Base-by-base conservation (phyloP, 2,113 vertebrate genomes). In the Cranoglanis bouderius region DNA sequence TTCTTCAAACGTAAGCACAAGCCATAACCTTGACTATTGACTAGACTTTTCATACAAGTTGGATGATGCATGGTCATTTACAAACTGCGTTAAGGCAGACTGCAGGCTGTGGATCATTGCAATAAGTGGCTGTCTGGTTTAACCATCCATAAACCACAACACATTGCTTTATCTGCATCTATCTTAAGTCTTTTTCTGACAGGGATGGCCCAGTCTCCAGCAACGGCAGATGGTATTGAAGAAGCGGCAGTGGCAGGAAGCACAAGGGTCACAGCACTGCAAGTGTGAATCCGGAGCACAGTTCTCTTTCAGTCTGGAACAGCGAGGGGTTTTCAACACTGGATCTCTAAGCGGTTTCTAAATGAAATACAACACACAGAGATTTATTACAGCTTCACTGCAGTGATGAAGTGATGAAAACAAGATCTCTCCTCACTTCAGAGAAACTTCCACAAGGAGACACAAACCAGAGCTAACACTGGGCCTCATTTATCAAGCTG, bases 171-270 rank as follows among this genome's bases (percentile, higher is more conserved):
- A 82, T 53, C 78, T 55, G 9, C n/a, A 12, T 19, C 7, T 57
- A 19, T 82, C n/a, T 75, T 89, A 78, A 46, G 86, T 78, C 16
- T 91, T 92, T 87, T 84, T 91, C 59, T 59, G 12, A 43, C 91
- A 85, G 4, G 59, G 77, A 0, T 77, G 90, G 84, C 92, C 93
- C 83, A 94, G 93, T 86, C 89, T 95, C 95, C 94, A 95, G 94
- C 96, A 96, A 90, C 94, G 93, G 85, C 96, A 96, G 92, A 96
- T 94, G 88, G 95, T 94, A 88, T 95, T 96, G 91, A 96, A 96
- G 90, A 96, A 94, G 46, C 94, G 94, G 88, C 96, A 96, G 91
- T 92, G 94, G 87, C 96, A 96, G 88, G 93, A 93, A 51, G 95
- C 91, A 18, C 96, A 96, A 43, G 95, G 94, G 84, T 96, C 94